A percentile compares a stretch with the other conserved stretches of the same genome.
These are phyloP conservation scores for Aporophyla nigra DNA, from an alignment of 2,888 invertebrate genomes.

Conservation along the genomic window DNA sequence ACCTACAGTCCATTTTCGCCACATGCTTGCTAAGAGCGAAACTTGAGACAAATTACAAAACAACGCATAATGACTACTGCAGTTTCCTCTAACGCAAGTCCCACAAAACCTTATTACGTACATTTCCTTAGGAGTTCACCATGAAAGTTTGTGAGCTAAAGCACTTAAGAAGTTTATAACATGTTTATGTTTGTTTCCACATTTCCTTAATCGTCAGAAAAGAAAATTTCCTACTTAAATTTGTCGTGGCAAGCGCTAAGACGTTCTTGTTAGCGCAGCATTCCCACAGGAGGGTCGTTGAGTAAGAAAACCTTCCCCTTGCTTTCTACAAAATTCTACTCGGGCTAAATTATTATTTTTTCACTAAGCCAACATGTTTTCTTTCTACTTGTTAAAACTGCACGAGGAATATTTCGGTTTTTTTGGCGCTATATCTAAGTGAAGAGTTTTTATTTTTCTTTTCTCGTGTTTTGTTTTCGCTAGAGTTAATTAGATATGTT, in stretches of 20 bases:
- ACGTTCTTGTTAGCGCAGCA: conserved; percentile 64
- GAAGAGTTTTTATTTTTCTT: neutral
- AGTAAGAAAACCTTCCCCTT: conserved; percentile 60
- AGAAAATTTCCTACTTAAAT: conserved; percentile 66
- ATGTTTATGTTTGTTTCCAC: conserved; percentile 58
- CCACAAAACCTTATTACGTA: conserved; percentile 29
- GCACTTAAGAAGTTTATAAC: conserved; percentile 52
- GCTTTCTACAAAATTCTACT: conserved; percentile 58
- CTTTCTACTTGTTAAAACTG: conserved; percentile 32
- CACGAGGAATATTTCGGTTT: conserved; percentile 4
- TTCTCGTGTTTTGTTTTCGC: neutral
- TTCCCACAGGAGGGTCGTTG: conserved; percentile 66
- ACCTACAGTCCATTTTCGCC: neutral
- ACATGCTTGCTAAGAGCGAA: neutral
- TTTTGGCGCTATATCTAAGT: neutral
- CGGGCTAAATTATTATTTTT: conserved; percentile 55
- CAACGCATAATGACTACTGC: conserved; percentile 20
- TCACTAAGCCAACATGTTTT: conserved; percentile 48
- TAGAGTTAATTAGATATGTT: neutral
- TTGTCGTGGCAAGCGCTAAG: conserved; percentile 67
- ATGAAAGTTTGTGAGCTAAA: conserved; percentile 45
- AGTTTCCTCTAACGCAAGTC: conserved; percentile 9
- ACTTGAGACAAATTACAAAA: conserved; percentile 21
- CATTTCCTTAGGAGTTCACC: conserved; percentile 35
- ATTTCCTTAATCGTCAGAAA: conserved; percentile 60